A percentile compares a stretch with the other conserved stretches of the same genome.
Evolutionary conservation across 2,888 invertebrate genomes (phyloP).

Genomic region (Drosophila nr. fundita): DNA sequence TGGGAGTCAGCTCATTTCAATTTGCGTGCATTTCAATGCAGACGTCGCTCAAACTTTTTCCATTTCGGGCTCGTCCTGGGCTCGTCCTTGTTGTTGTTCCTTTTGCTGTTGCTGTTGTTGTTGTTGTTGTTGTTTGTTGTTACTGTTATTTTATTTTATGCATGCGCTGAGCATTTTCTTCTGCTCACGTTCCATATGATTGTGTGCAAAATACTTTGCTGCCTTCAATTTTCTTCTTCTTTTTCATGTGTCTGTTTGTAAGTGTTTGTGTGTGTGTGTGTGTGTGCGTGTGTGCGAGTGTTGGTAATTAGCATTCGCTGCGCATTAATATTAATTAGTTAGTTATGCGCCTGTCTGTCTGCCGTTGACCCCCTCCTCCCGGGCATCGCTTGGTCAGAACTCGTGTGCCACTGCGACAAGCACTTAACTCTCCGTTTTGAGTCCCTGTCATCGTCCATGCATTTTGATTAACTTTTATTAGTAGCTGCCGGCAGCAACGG

Average conservation of each 20-base stretch:
- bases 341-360: constrained; percentile 63
- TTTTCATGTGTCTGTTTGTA: background rate
- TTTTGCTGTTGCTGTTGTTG: background rate
- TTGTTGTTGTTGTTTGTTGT: constrained; percentile 20
- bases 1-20: constrained; percentile 64
- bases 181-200: constrained; percentile 72
- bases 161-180: constrained; percentile 49
- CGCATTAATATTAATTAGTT: constrained; percentile 82
- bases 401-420: constrained; percentile 32
- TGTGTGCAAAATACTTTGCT: constrained; percentile 76
- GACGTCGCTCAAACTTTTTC: constrained; percentile 67
- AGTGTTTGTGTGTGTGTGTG: background rate
- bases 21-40: constrained; percentile 79
- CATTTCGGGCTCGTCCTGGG: constrained; percentile 57
- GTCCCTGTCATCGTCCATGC: constrained; percentile 51
- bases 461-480: constrained; percentile 62
- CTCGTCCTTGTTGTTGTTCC: constrained; percentile 16
- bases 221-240: constrained; percentile 19
- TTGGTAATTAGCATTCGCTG: constrained; percentile 79
- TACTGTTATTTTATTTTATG: constrained; percentile 55
- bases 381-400: constrained; percentile 32
- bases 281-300: constrained; percentile 28
- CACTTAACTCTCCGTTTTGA: constrained; percentile 55
- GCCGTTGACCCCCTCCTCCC: constrained; percentile 1
- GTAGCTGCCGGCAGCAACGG: background rate